Base-by-base conservation (phyloP, 2,888 invertebrate species). In the Nemotelus pantherinus region DNA sequence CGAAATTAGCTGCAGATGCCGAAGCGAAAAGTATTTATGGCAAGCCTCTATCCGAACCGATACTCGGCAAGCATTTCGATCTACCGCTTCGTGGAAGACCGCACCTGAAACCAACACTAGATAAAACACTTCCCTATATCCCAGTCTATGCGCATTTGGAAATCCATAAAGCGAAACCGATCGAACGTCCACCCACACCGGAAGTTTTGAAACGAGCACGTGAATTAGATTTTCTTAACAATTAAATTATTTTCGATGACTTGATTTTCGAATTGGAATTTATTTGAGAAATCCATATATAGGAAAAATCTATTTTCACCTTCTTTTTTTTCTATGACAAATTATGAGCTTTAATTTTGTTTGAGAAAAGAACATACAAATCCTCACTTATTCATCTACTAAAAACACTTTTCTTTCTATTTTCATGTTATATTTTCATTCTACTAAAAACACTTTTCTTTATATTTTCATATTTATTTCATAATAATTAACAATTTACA, bases 101-200 rank as follows among this genome's bases (percentile, higher is more conserved):
- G 5, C 88, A 86, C 83, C 88, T 86, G 81, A 87, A 85, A 79
- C 88, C 91, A 75, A 82, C 84, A 71, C 89, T 93, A 81, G 92
- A 93, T 84, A 91, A 90, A 81, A 89, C 90, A 4, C 88, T 92
- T 80, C 89, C 90, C 79, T 89, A 90, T 81, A 93, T 93, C 85
- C 93, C 93, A 76, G 90, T 93, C 80, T 93, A 92, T 86, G 85
- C 90, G 78, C 92, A 93, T 86, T 87, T 93, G 81, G 89, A 90
- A 82, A 89, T 91, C 84, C 90, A 91, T 81, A 88, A 89, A 64
- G 89, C 91, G 68, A 85, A 85, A 83, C 88, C 90, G 76, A 88
- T 92, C 82, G 87, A 88, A 71, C 88, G 89, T 55, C 90, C 92
- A 77, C 83, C 88, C 74, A 90, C 90, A 80, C 91, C 92, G 41